Evolutionary conservation across 2,888 invertebrate species (phyloP), one percentile per base, ranked within the genome.

Genomic region (Leptura quadrifasciata): DNA sequence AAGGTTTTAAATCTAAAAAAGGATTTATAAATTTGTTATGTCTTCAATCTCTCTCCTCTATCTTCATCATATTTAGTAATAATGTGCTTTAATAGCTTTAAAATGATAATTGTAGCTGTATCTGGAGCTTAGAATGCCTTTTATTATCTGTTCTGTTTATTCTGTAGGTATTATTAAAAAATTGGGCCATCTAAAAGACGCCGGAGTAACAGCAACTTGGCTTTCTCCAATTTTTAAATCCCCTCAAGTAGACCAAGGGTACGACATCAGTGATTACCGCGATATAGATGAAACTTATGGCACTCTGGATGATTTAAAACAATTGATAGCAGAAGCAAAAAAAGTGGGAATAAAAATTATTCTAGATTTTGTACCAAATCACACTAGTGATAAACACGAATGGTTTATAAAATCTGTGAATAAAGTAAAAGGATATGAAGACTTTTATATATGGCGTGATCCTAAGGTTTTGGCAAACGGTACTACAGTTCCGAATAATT

Each of bases 211-310:
- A 8, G 94, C 94, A 0, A 91, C 96, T 71, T 96, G 97, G 96
- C 89, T 97, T 72, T 96, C 95, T 0, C 96, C 97, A 0, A 94
- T 97, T 83, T 96, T 94, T 88, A 90, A 91, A 71, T 96, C 96
- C 0, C 96, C 97, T 0, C 95, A 95, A 94, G 91, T 92, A 0
- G 97, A 97, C 89, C 94, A 94, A 85, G 97, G 97, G 0, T 97
- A 97, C 84, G 97, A 97, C 86, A 94, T 97, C 82, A 93, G 94
- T 54, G 92, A 97, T 89, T 96, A 94, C 87, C 92, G 90, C 71
- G 91, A 92, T 24, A 93, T 97, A 47, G 94, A 96, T 80, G 88
- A 93, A 0, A 91, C 92, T 69, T 97, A 94, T 85, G 97, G 97
- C 0, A 94, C 92, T 0, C 89, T 96, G 88, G 90, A 90, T 0